Evolutionary conservation across 1,140 invertebrate species (phyloP), one percentile per base, ranked within the genome.

Genomic region (Scaptomyza hsui): DNA sequence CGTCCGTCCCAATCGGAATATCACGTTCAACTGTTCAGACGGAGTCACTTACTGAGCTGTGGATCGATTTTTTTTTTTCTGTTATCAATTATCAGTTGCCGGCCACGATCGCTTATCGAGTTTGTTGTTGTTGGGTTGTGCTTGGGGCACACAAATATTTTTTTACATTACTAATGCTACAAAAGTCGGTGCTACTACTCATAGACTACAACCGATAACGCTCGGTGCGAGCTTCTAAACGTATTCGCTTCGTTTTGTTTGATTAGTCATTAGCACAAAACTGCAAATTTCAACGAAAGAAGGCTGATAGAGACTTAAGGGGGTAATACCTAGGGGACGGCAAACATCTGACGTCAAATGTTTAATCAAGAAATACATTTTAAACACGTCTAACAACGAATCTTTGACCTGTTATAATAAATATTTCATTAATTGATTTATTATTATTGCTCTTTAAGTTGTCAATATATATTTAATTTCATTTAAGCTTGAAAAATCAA

Each of bases 1-100:
- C 70, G 81, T 74, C 77, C 69, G 64, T 42, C 32, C 62, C 19
- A 29, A 39, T 45, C 15, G 41, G 69, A 72, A 71, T 75, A 65
- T 70, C 49, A 32, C 63, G 51, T 19, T 62, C 16, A 69, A 73
- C 60, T 76, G 63, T 42, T 29, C 42, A 18, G 18, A 2, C 60
- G 2, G 51, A 48, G 48, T 61, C 32, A 41, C 15, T 62, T 42
- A 47, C n/a, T 15, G 6, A 44, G 48, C 35, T 53, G 48, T 9
- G 9, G 24, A 70, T 64, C 51, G 60, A 0, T 39, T 53, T 29
- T 35, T 19, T 35, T n/a, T 41, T 70, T 47, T 51, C 53, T 47
- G 13, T 55, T 81, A 82, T 82, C 63, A 65, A 37, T 75, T 47
- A 26, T 49, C 21, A 70, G 19, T 29, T 21, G 32, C 29, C 21